Percentiles rank a stretch among this genome's conserved stretches.
phyloP scores from a whole-genome alignment of 2,113 vertebrate genomes.

The Indri indri region DNA sequence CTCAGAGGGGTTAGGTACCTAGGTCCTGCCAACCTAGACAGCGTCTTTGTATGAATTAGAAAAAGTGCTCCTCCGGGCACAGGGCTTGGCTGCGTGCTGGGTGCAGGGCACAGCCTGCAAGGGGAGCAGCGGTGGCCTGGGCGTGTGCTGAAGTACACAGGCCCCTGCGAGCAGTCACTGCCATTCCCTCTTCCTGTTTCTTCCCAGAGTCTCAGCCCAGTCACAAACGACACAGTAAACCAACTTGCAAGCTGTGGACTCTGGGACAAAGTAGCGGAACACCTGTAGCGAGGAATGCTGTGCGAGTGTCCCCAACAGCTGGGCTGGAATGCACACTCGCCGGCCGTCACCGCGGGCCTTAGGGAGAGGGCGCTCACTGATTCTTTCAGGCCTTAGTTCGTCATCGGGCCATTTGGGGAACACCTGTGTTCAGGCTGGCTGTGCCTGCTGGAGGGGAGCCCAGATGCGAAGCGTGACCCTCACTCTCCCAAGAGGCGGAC shows the following conservation, averaged over 20 bases:
- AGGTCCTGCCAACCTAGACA: no score
- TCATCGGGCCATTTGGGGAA: background rate
- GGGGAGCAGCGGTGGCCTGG: background rate
- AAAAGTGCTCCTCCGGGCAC: background rate
- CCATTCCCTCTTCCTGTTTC: background rate
- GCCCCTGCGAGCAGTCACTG: background rate
- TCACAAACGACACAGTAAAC: background rate
- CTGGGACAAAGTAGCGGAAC: background rate
- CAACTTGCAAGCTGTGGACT: background rate
- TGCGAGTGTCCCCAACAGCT: background rate
- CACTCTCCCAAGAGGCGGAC: background rate
- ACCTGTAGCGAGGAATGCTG: background rate
- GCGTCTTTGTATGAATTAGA: background rate
- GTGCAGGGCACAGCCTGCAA: fast-evolving
- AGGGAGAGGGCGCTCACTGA: background rate
- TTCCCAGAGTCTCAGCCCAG: background rate
- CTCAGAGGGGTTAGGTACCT: no score
- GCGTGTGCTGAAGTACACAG: no score
- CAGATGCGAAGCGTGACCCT: background rate
- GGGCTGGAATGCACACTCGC: background rate
- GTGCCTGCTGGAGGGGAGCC: background rate
- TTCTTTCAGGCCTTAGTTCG: background rate
- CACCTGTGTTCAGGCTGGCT: background rate
- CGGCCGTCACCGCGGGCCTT: background rate
- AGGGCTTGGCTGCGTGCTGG: background rate